phyloP scores from a whole-genome alignment of 2,113 vertebrate species.

The Baryphthengus martii region DNA sequence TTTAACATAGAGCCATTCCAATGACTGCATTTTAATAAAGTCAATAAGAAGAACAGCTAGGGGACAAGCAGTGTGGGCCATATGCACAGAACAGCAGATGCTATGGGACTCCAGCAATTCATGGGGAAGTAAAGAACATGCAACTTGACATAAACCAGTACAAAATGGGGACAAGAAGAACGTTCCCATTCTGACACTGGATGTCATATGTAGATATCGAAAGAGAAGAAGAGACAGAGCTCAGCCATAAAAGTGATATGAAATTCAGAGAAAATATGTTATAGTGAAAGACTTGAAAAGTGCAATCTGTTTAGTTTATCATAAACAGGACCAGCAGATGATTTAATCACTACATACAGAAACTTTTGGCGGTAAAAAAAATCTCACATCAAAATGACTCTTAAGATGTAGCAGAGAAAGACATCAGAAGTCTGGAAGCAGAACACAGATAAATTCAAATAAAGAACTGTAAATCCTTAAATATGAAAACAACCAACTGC shows the following conservation, averaged over 20 bases:
- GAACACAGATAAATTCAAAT: not conserved
- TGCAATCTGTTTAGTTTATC: conserved; percentile 49
- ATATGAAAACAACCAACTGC: not conserved
- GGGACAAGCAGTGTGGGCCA: not conserved
- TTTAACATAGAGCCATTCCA: not conserved
- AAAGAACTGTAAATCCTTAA: not conserved
- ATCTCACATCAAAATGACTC: conserved; percentile 14
- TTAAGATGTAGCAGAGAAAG: not conserved
- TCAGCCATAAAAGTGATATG: not conserved
- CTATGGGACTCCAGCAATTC: not conserved
- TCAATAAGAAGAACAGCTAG: not conserved
- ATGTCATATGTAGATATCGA: not conserved
- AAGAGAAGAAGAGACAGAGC: not conserved
- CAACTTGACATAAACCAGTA: not conserved
- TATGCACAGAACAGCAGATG: not conserved
- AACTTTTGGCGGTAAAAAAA: not conserved
- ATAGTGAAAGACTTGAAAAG: conserved; percentile 34
- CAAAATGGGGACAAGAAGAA: not conserved
- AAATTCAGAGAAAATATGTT: conserved; percentile 30
- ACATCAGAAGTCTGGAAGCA: not conserved
- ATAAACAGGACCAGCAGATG: conserved; percentile 41
- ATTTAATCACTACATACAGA: conserved; percentile 23
- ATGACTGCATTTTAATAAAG: not conserved
- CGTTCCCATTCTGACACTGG: not conserved
- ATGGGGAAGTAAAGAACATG: not conserved